These are phyloP conservation scores for Nipponacmea schrenckii DNA, from an alignment of 2,888 invertebrate species.

Conservation along the genomic window DNA sequence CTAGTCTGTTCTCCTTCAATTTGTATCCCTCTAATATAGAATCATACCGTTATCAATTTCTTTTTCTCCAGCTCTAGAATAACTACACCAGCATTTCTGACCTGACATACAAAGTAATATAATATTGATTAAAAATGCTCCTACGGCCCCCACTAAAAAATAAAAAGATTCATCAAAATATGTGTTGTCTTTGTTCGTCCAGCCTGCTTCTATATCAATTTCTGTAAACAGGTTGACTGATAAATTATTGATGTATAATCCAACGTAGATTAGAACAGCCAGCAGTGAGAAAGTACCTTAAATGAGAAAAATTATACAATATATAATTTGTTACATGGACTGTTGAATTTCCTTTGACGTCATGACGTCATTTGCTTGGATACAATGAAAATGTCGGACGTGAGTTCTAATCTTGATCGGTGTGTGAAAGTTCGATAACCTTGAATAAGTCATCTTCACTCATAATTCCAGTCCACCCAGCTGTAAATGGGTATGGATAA, in stretches of 20 bases:
- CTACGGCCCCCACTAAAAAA: slow-evolving; percentile 80
- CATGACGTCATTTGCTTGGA: too few relatives aligned
- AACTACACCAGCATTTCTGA: slow-evolving; percentile 74
- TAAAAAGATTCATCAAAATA: slow-evolving; percentile 89
- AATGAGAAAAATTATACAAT: slow-evolving; percentile 60
- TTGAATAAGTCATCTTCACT: too few relatives aligned
- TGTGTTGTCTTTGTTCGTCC: slow-evolving; percentile 85
- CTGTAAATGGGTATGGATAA: too few relatives aligned
- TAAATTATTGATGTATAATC: slow-evolving; percentile 84
- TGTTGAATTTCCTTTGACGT: too few relatives aligned
- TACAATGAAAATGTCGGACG: not conserved
- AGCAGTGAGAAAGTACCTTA: slow-evolving; percentile 80
- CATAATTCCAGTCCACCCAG: too few relatives aligned
- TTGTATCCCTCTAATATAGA: slow-evolving; percentile 70
- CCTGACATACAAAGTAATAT: slow-evolving; percentile 80
- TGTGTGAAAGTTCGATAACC: too few relatives aligned
- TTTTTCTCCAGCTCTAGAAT: slow-evolving; percentile 73
- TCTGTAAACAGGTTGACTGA: slow-evolving; percentile 84
- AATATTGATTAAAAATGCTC: slow-evolving; percentile 79
- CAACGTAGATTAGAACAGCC: slow-evolving; percentile 84
- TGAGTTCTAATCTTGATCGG: too few relatives aligned
- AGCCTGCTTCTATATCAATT: slow-evolving; percentile 82
- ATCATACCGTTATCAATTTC: slow-evolving; percentile 79
- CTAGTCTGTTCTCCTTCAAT: too few relatives aligned
- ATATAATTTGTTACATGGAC: too few relatives aligned